Conservation (phyloP, 1,140 invertebrate genomes). For the Kradibia gibbosae region DNA sequence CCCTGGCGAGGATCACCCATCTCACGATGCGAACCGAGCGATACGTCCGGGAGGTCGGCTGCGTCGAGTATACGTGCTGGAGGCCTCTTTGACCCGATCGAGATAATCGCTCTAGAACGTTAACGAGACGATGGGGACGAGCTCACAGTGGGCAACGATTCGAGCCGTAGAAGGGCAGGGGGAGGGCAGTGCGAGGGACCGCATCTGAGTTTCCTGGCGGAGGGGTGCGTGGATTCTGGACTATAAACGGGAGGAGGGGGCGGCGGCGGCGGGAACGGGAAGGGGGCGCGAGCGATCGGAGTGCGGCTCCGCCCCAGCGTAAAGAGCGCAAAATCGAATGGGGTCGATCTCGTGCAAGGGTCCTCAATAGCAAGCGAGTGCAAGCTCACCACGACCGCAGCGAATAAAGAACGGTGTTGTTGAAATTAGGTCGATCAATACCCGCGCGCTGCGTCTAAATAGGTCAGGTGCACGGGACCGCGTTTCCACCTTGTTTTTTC, state of each 20-base stretch:
- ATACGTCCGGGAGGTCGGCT: not conserved
- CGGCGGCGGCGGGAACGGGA: not conserved
- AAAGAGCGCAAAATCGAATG: not conserved
- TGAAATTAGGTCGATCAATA: slow-evolving; percentile 71
- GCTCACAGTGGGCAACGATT: slow-evolving; percentile 25
- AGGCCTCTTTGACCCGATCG: slow-evolving; percentile 26
- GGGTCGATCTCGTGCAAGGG: not conserved
- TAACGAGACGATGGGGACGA: slow-evolving; percentile 20
- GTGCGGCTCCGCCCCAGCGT: too few species aligned
- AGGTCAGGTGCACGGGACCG: slow-evolving; percentile 68
- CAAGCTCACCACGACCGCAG: too few species aligned
- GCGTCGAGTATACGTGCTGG: not conserved
- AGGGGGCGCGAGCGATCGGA: not conserved
- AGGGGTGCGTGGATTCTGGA: slow-evolving; percentile 30
- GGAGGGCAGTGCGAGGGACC: too few species aligned
- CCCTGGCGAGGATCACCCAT: not conserved
- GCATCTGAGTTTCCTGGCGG: too few species aligned
- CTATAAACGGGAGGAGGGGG: slow-evolving; percentile 40
- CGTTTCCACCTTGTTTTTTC: slow-evolving; percentile 30
- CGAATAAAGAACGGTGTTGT: not conserved
- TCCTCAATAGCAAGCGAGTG: not conserved
- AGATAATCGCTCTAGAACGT: slow-evolving; percentile 30
- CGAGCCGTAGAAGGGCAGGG: not conserved
- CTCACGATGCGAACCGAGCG: not conserved
- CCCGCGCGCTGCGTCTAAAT: slow-evolving; percentile 57